phyloP scores from a whole-genome alignment of 2,888 invertebrate genomes.

The Drosophila meridionalis region DNA sequence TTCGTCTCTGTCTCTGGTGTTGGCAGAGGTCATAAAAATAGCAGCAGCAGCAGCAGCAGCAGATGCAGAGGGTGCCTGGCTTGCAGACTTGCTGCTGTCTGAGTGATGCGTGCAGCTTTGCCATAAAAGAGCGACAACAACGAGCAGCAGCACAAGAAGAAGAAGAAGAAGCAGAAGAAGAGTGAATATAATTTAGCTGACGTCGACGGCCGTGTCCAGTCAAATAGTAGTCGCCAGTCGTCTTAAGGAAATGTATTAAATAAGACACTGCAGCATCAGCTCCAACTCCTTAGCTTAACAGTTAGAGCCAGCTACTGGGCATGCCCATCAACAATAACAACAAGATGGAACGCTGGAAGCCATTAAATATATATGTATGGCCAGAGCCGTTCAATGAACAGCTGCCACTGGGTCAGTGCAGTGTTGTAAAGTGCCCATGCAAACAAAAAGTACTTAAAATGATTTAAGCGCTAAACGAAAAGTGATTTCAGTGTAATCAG shows the following conservation, averaged over 20 bases:
- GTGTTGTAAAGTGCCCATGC: constrained; percentile 1
- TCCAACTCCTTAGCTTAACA: constrained; percentile 55
- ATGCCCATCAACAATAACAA: constrained; percentile 30
- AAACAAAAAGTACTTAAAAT: background rate
- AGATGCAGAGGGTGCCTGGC: constrained; percentile 37
- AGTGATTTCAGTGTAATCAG: background rate
- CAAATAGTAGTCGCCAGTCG: constrained; percentile 59
- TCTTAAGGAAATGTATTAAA: constrained; percentile 78
- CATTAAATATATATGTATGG: constrained; percentile 34
- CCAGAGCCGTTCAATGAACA: constrained; percentile 22
- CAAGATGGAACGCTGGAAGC: constrained; percentile 12
- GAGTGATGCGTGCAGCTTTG: constrained; percentile 78
- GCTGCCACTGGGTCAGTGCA: constrained; percentile 20
- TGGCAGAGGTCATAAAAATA: constrained; percentile 77
- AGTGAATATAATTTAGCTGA: constrained; percentile 67
- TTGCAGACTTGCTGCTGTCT: constrained; percentile 45
- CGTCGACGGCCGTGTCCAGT: constrained; percentile 67
- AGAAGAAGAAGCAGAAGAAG: constrained; percentile 31
- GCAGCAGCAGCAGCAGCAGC: constrained; percentile 10
- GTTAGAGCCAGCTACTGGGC: constrained; percentile 58
- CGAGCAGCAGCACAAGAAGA: constrained; percentile 13
- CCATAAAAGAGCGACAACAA: constrained; percentile 70
- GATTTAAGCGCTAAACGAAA: constrained; percentile 2
- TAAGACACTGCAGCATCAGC: constrained; percentile 42
- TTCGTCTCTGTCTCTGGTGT: constrained; percentile 42